Percentiles rank a stretch among this genome's conserved stretches.
These are phyloP conservation scores for Caenorhabditis plicata DNA, from an alignment of 2,888 invertebrate species.

Conservation along the genomic window DNA sequence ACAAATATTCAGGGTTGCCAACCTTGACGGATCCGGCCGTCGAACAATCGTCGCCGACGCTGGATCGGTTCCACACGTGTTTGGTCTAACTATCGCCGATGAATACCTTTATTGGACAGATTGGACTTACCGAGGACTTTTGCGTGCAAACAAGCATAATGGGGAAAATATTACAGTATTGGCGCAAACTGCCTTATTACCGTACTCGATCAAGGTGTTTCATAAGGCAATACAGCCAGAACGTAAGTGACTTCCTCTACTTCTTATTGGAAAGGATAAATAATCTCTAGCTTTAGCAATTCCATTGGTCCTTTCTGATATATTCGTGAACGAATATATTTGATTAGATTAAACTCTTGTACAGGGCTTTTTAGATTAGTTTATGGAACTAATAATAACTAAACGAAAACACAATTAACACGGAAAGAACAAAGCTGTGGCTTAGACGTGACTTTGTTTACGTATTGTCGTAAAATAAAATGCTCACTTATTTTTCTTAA, in stretches of 20 bases:
- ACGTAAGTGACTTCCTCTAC: slow-evolving; percentile 60
- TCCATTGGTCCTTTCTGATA: too few species aligned
- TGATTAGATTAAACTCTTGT: too few species aligned
- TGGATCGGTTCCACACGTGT: slow-evolving; percentile 84
- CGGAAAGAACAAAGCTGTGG: too few species aligned
- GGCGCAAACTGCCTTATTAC: slow-evolving; percentile 89
- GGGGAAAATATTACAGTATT: slow-evolving; percentile 90
- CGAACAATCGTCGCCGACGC: slow-evolving; percentile 53
- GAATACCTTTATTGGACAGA: slow-evolving; percentile 92
- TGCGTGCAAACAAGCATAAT: slow-evolving; percentile 76
- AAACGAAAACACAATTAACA: too few species aligned
- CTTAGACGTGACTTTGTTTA: too few species aligned
- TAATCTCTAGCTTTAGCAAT: too few species aligned
- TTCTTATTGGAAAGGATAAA: too few species aligned
- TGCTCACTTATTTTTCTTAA: too few species aligned
- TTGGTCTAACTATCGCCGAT: slow-evolving; percentile 88
- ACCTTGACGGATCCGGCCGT: slow-evolving; percentile 53
- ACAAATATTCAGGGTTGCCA: slow-evolving; percentile 31
- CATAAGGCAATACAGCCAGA: slow-evolving; percentile 86
- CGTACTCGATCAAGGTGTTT: slow-evolving; percentile 89
- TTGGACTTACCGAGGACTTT: slow-evolving; percentile 74
- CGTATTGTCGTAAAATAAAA: too few species aligned
- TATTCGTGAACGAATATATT: too few species aligned
- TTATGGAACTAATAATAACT: too few species aligned
- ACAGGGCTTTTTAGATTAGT: too few species aligned